Percentiles rank a stretch among this genome's conserved stretches.
Conservation (phyloP, 35 echinoderm and acorn worm species). For the Apostichopus californicus region DNA sequence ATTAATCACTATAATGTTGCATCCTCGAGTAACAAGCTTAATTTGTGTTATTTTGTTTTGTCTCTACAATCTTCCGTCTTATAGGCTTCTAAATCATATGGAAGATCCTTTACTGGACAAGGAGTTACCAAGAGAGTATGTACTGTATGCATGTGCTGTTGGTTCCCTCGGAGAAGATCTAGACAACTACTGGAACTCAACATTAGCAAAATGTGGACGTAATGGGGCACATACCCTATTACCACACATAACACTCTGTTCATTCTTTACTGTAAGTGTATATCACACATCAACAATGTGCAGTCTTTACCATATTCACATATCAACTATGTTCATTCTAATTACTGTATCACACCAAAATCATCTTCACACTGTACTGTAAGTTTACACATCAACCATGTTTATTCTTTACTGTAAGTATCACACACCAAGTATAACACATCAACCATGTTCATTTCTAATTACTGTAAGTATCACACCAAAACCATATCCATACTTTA, state of each 20-base stretch:
- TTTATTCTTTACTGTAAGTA: too few relatives aligned
- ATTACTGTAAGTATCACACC: too few relatives aligned
- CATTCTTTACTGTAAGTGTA: slow-evolving; percentile 86
- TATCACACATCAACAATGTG: not conserved
- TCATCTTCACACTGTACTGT: too few relatives aligned
- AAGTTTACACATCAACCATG: too few relatives aligned
- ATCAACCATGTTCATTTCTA: too few relatives aligned
- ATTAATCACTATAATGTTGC: too few relatives aligned
- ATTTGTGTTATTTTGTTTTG: not conserved
- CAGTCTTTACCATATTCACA: not conserved
- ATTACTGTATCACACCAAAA: too few relatives aligned
- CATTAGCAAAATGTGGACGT: slow-evolving; percentile 77
- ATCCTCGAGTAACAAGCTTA: too few relatives aligned
- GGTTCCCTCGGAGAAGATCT: slow-evolving; percentile 79
- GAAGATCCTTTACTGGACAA: slow-evolving; percentile 85
- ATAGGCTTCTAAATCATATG: slow-evolving; percentile 87
- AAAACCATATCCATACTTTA: too few relatives aligned
- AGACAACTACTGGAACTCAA: slow-evolving; percentile 92
- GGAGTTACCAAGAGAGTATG: slow-evolving; percentile 77
- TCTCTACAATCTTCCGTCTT: slow-evolving; percentile 3
- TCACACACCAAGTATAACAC: too few relatives aligned
- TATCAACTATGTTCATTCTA: too few relatives aligned
- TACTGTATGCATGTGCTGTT: slow-evolving; percentile 93
- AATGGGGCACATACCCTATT: slow-evolving; percentile 92
- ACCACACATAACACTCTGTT: slow-evolving; percentile 95